These are phyloP conservation scores for Eublepharis macularius DNA, from an alignment of 2,113 vertebrate genomes.

Conservation along the genomic window DNA sequence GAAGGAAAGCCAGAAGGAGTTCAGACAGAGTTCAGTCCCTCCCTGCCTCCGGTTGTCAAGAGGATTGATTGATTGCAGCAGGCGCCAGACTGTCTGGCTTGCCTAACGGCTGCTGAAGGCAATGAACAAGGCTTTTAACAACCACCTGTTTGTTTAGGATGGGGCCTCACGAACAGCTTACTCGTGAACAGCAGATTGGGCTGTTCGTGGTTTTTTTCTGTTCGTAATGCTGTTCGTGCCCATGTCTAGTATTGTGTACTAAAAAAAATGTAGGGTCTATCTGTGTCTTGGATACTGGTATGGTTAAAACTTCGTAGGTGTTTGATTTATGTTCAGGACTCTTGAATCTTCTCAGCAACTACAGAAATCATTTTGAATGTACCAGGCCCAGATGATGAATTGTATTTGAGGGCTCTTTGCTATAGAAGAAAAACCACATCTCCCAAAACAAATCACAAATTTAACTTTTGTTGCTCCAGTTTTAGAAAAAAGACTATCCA, in stretches of 20 bases:
- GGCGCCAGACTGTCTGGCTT: too few species aligned
- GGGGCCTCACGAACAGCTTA: too few species aligned
- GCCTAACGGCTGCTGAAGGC: too few species aligned
- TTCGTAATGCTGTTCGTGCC: too few species aligned
- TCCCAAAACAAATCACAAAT: conserved; percentile 17
- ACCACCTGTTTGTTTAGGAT: too few species aligned
- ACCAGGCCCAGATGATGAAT: background rate
- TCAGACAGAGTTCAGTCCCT: too few species aligned
- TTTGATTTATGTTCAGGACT: background rate
- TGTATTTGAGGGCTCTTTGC: background rate
- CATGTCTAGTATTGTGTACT: background rate
- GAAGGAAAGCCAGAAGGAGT: too few species aligned
- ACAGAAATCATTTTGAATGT: background rate
- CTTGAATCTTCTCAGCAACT: background rate
- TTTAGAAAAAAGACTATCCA: conserved; percentile 43
- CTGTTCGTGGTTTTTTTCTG: too few species aligned
- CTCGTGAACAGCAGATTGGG: too few species aligned
- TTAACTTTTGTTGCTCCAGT: background rate
- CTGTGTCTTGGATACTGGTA: background rate
- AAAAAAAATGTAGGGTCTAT: background rate
- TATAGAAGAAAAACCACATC: background rate
- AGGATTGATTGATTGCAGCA: too few species aligned
- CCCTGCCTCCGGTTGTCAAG: too few species aligned
- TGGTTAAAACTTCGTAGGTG: background rate
- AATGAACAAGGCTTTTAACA: too few species aligned